Conservation (phyloP, 2,888 invertebrate species). For the Papilio protenor region DNA sequence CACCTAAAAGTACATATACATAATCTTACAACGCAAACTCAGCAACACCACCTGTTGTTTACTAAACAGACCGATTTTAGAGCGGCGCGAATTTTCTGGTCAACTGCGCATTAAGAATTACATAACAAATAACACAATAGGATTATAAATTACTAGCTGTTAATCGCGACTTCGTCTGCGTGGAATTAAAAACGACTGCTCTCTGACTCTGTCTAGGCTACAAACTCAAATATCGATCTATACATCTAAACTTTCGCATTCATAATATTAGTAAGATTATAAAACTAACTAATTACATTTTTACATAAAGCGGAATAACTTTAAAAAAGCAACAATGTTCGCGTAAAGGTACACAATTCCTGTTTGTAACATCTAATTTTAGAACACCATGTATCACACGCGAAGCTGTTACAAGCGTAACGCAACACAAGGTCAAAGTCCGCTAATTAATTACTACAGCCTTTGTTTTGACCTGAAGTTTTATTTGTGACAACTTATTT, state of each 20-base stretch:
- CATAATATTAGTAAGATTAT: not conserved
- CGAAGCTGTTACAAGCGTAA: not conserved
- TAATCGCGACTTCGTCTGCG: too few relatives aligned
- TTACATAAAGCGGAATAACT: not conserved
- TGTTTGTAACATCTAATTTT: constrained; percentile 12
- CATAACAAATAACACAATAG: constrained; percentile 7
- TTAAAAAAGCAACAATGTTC: not conserved
- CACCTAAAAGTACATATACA: not conserved
- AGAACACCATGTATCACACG: constrained; percentile 11
- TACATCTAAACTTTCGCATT: not conserved
- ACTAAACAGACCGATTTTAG: constrained; percentile 9
- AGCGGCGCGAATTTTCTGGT: constrained; percentile 6
- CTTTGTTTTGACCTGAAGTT: constrained; percentile 8
- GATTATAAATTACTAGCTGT: not conserved
- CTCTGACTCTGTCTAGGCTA: too few relatives aligned
- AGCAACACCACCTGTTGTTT: constrained; percentile 25
- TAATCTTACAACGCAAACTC: not conserved
- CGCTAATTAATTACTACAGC: constrained; percentile 26
- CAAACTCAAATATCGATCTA: too few relatives aligned
- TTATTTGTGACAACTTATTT: not conserved
- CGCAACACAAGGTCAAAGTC: constrained; percentile 35
- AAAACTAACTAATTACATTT: not conserved
- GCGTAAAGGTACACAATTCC: not conserved
- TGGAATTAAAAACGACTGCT: too few relatives aligned
- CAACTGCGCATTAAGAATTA: constrained; percentile 8